These are phyloP conservation scores for Thymelicus acteon DNA, from an alignment of 2,888 invertebrate species.

Conservation along the genomic window DNA sequence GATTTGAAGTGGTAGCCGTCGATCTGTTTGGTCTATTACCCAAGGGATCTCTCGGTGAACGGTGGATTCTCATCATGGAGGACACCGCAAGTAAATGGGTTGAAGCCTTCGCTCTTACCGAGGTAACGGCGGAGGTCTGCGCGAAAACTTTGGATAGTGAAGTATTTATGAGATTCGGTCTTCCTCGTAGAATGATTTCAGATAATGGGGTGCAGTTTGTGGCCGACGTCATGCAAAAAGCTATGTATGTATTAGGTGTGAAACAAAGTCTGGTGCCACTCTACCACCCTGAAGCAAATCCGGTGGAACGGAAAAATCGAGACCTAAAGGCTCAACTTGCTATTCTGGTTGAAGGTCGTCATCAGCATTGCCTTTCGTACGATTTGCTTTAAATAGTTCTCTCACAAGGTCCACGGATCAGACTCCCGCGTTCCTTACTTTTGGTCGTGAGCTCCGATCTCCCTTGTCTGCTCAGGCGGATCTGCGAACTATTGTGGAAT, in stretches of 20 bases:
- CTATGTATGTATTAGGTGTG: too few relatives aligned
- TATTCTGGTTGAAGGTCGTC: too few relatives aligned
- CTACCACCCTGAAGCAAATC: slow-evolving; percentile 57
- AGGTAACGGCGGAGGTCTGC: slow-evolving; percentile 39
- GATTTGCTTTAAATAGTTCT: too few relatives aligned
- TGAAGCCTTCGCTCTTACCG: slow-evolving; percentile 38
- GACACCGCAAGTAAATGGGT: slow-evolving; percentile 41
- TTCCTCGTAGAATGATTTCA: slow-evolving; percentile 43
- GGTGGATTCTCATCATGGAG: slow-evolving; percentile 42
- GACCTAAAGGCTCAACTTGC: too few relatives aligned
- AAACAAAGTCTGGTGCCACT: slow-evolving; percentile 46
- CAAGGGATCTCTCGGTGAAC: slow-evolving; percentile 27
- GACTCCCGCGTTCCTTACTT: too few relatives aligned
- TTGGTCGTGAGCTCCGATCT: too few relatives aligned
- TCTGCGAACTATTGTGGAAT: too few relatives aligned
- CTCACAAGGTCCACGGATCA: too few relatives aligned
- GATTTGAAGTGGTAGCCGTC: slow-evolving; percentile 42
- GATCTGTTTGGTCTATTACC: slow-evolving; percentile 44
- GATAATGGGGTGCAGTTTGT: slow-evolving; percentile 49
- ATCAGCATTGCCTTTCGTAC: too few relatives aligned
- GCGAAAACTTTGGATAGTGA: slow-evolving; percentile 36
- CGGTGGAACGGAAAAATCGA: slow-evolving; percentile 49
- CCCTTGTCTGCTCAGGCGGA: too few relatives aligned
- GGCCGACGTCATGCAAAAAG: slow-evolving; percentile 44
- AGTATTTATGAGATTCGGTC: slow-evolving; percentile 44